These are phyloP conservation scores for Clupea harengus DNA, from an alignment of 2,113 vertebrate genomes.

Conservation along the genomic window DNA sequence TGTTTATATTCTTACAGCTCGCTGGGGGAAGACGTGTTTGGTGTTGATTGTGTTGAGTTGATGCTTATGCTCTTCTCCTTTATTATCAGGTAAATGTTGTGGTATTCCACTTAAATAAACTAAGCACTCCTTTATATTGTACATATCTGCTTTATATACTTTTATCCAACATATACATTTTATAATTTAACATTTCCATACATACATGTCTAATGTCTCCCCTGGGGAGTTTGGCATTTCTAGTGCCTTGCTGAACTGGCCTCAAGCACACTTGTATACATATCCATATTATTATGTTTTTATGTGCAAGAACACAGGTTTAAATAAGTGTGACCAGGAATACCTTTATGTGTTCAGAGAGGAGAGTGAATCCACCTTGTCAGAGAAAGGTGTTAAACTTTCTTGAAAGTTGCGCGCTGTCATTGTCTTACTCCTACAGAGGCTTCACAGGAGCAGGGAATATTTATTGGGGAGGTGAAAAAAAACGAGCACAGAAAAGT, in stretches of 20 bases:
- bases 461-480: conserved; percentile 16
- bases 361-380: neutral
- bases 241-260: neutral
- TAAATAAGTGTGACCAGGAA: neutral
- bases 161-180: neutral
- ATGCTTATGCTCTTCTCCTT: too few relatives aligned
- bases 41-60: conserved; percentile 30
- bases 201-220: neutral
- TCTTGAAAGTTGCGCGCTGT: neutral
- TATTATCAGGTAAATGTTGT: conserved; percentile 17
- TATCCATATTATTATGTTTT: neutral
- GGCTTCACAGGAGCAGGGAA: neutral
- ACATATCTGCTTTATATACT: conserved; percentile 1
- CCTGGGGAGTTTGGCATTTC: neutral
- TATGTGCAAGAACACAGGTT: neutral
- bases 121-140: neutral
- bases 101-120: conserved; percentile 11
- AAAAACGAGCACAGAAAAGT: conserved; percentile 48
- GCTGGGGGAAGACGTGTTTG: conserved; percentile 35
- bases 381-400: neutral
- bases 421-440: neutral
- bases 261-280: neutral
- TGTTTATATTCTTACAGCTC: conserved; percentile 50
- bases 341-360: neutral
- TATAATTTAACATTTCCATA: neutral